These are phyloP conservation scores for Coptodon rendalli DNA, from an alignment of 2,113 vertebrate genomes.

Conservation along the genomic window DNA sequence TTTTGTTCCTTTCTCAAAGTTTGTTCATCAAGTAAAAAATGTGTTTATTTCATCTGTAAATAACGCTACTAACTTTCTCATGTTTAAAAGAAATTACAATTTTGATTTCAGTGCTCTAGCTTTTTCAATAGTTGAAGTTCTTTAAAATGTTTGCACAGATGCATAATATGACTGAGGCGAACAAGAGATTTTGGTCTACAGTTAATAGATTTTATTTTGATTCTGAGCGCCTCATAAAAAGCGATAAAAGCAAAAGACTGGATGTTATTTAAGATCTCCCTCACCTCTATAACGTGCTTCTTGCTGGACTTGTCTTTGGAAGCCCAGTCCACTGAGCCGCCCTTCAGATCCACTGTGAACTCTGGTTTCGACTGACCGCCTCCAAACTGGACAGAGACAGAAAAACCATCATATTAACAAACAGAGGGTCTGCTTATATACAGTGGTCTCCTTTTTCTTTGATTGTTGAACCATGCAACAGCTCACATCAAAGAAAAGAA, in stretches of 20 bases:
- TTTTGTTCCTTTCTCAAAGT: neutral
- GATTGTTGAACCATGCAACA: neutral
- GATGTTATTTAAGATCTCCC: neutral
- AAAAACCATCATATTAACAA: neutral
- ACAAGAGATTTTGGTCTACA: neutral
- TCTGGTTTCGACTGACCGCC: constrained; percentile 89
- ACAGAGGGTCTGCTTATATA: neutral
- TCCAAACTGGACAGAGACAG: constrained; percentile 75
- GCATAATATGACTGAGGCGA: accelerated
- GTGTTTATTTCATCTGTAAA: neutral
- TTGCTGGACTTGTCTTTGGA: constrained; percentile 97
- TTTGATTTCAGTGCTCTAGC: neutral
- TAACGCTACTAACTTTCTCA: neutral
- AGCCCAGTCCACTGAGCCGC: constrained; percentile 86
- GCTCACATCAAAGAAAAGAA: neutral
- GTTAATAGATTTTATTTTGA: neutral
- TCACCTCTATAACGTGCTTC: constrained; percentile 94
- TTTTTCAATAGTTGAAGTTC: neutral
- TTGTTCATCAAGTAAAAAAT: neutral
- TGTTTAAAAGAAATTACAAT: neutral
- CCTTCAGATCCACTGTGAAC: constrained; percentile 90
- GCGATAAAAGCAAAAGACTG: neutral
- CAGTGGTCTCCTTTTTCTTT: neutral
- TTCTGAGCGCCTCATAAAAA: neutral
- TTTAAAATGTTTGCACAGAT: neutral